Percentiles rank a stretch among this genome's conserved stretches.
phyloP scores from a whole-genome alignment of 2,888 invertebrate species.

The Clunio marinus region DNA sequence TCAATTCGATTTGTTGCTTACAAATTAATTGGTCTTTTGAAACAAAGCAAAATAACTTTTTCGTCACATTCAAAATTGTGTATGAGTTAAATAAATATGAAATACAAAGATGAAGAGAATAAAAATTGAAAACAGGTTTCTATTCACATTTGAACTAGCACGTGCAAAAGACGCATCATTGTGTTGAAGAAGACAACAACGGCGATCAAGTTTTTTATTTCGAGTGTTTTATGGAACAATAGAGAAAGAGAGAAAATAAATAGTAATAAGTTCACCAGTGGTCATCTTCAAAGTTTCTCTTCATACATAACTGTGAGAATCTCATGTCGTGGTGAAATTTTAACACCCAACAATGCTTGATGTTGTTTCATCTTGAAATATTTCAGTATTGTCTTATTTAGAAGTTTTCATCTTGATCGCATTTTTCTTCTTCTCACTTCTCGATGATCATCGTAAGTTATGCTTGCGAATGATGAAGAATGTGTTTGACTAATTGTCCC shows the following conservation, averaged over 20 bases:
- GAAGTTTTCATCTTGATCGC: neutral
- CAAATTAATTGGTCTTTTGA: conserved; percentile 15
- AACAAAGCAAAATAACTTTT: neutral
- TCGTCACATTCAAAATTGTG: neutral
- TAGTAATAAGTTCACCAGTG: no score
- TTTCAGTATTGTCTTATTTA: conserved; percentile 11
- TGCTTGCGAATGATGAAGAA: neutral
- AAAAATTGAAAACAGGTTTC: conserved; percentile 32
- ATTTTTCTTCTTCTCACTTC: no score
- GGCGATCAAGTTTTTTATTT: no score
- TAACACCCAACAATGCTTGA: neutral
- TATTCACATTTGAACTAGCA: conserved; percentile 38
- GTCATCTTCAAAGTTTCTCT: no score
- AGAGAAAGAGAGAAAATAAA: no score
- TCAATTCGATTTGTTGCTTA: neutral
- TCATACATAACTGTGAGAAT: no score
- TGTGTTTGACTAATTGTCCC: conserved; percentile 33
- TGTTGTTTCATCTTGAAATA: conserved; percentile 12
- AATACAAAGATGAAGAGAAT: neutral
- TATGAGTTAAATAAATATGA: neutral
- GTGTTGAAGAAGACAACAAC: neutral
- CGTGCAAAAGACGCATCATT: conserved; percentile 9
- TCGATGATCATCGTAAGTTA: no score
- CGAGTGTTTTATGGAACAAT: conserved; percentile 4
- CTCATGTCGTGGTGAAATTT: no score